Evolutionary conservation across 2,888 invertebrate species (phyloP), one percentile per base, ranked within the genome.

Genomic region (Bugula neritina): DNA sequence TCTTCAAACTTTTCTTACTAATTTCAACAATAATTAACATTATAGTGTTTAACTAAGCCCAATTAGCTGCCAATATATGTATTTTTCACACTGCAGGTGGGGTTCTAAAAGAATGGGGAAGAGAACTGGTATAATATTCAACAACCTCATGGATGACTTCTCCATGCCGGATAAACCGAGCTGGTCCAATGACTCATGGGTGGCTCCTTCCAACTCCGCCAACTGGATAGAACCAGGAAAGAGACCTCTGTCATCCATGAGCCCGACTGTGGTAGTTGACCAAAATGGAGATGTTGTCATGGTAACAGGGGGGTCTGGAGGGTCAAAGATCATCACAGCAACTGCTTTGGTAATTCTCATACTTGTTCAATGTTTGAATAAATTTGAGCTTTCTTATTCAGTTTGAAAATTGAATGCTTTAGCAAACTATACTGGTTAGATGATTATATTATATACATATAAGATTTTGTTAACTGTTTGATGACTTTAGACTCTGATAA

Each of bases 121-220:
- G 2, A 72, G 75, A 0, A 79, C 80, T 0, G 84, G 84, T 17
- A 82, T 84, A 21, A 76, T 84, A 5, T 78, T 82, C 72, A 84
- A 84, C 74, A 81, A 84, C 72, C 81, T 80, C 73, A 83, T 84
- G 83, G 79, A 80, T 54, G 84, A 84, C 74, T 84, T 84, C 72
- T 77, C 78, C 2, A 74, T 74, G 17, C 77, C 79, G 0, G 63
- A 69, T 54, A 84, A 87, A 73, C 70, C 70, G 27, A 63, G 63
- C 31, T 63, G 63, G 63, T 86, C 87, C 10, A 82, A 86, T 1
- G 92, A 90, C 76, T 85, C 87, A 0, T 92, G 90, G 79, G 90
- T 89, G 0, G 83, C 93, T 69, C 91, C 91, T 0, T 75, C 77
- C 1, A 76, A 78, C 0, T 72, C 73, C 1, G 73, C 77, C 21